These are phyloP conservation scores for Vesta saturnalis DNA, from an alignment of 2,888 invertebrate species.

Conservation along the genomic window DNA sequence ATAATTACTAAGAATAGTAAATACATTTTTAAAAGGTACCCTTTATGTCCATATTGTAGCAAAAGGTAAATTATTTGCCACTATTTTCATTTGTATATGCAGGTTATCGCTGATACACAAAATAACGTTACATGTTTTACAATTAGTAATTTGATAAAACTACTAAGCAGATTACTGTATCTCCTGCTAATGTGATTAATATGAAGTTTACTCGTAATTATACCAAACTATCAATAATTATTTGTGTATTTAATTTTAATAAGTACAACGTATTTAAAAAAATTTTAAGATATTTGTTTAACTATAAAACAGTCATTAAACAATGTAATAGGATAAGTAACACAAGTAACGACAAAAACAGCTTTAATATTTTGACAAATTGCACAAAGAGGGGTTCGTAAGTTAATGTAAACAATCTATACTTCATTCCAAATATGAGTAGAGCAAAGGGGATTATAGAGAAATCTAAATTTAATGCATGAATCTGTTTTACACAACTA, in stretches of 20 bases:
- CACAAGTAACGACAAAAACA: too few species aligned
- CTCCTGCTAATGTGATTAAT: not conserved
- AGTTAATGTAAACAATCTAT: too few species aligned
- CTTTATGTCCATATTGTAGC: not conserved
- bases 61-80: not conserved
- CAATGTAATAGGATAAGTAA: too few species aligned
- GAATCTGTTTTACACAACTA: too few species aligned
- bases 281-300: too few species aligned
- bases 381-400: too few species aligned
- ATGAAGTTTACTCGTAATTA: not conserved
- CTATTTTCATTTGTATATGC: not conserved
- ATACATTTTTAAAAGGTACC: constrained; percentile 5
- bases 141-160: not conserved
- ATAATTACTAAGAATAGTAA: constrained; percentile 26
- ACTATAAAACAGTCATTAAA: too few species aligned
- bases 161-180: not conserved
- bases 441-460: too few species aligned
- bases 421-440: too few species aligned
- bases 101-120: not conserved
- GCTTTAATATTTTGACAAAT: too few species aligned
- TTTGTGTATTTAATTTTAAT: not conserved
- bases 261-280: too few species aligned
- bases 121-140: not conserved
- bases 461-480: too few species aligned
- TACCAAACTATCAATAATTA: not conserved